Percentiles rank a stretch among this genome's conserved stretches.
phyloP scores from a whole-genome alignment of 2,113 vertebrate species.

The Erythrocercus mccallii region DNA sequence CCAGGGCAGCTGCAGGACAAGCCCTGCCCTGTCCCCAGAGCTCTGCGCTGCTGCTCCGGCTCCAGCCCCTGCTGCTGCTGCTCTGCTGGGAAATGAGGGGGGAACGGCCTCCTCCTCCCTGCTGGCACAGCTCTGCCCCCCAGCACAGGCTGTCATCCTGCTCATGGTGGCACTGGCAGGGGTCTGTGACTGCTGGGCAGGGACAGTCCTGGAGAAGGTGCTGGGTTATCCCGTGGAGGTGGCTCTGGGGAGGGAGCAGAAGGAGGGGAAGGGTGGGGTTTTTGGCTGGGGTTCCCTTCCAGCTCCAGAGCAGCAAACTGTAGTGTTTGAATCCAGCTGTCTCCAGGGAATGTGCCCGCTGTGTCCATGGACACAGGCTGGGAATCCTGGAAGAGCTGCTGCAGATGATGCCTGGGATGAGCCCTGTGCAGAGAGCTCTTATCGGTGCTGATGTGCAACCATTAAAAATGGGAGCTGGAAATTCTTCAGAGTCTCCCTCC shows the following conservation, averaged over 20 bases:
- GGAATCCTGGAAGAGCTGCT: not conserved
- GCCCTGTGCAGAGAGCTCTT: not conserved
- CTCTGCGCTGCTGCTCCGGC: not conserved
- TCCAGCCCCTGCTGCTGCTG: not conserved
- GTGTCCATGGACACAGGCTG: not conserved
- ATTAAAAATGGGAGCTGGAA: not conserved
- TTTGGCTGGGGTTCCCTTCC: not conserved
- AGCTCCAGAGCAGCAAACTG: not conserved
- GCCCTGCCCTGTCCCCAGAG: not conserved
- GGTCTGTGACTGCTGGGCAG: not conserved
- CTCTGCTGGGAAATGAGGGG: fast-evolving
- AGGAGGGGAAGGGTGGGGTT: not conserved
- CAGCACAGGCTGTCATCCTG: not conserved
- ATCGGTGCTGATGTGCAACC: not conserved
- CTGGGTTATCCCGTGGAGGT: fast-evolving
- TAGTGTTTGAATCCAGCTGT: not conserved
- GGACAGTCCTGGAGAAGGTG: not conserved
- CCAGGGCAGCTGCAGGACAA: not conserved
- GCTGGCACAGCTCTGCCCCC: not conserved
- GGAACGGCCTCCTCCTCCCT: not conserved
- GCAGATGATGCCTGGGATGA: not conserved
- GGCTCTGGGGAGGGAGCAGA: not conserved
- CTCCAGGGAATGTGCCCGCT: not conserved
- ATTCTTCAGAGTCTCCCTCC: not conserved
- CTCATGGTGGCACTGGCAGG: not conserved